Conservation (phyloP, 2,888 invertebrate genomes). For the Caenorhabditis sp. region DNA sequence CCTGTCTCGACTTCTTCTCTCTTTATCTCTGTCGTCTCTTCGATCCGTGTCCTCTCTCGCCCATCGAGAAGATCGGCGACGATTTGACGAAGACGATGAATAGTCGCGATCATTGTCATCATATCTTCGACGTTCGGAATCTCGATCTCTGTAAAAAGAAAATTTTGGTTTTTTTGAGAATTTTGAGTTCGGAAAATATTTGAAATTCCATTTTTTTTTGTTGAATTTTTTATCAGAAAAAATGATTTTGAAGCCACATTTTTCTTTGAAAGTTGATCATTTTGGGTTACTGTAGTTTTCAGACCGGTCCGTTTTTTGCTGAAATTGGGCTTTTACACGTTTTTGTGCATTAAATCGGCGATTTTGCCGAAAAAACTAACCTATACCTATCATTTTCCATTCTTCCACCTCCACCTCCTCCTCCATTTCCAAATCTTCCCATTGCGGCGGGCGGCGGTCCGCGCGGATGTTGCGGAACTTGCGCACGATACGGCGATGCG, state of each 20-base stretch:
- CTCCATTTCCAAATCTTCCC: not conserved
- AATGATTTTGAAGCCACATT: too few species aligned
- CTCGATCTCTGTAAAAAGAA: slow-evolving; percentile 5
- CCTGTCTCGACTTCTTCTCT: slow-evolving; percentile 8
- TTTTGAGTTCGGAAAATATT: slow-evolving; percentile 8
- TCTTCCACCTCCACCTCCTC: not conserved
- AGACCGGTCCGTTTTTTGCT: too few species aligned
- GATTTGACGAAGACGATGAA: not conserved
- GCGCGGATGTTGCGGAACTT: not conserved
- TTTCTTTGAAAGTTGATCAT: too few species aligned
- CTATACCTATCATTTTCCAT: not conserved
- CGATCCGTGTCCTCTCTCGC: slow-evolving; percentile 1
- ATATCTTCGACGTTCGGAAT: not conserved
- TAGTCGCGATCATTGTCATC: slow-evolving; percentile 5
- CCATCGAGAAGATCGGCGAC: slow-evolving; percentile 2
- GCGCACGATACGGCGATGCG: too few species aligned
- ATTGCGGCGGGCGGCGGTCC: slow-evolving; percentile 2
- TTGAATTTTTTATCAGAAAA: not conserved
- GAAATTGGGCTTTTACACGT: too few species aligned
- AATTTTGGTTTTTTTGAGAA: slow-evolving; percentile 3
- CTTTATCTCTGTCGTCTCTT: slow-evolving; percentile 15
- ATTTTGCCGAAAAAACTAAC: slow-evolving; percentile 3
- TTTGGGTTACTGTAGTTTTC: too few species aligned
- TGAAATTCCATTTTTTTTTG: slow-evolving; percentile 13
- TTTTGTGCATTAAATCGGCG: slow-evolving; percentile 35